A percentile compares a stretch with the other conserved stretches of the same genome.
Conservation (phyloP, 2,888 invertebrate genomes). For the Actias luna region DNA sequence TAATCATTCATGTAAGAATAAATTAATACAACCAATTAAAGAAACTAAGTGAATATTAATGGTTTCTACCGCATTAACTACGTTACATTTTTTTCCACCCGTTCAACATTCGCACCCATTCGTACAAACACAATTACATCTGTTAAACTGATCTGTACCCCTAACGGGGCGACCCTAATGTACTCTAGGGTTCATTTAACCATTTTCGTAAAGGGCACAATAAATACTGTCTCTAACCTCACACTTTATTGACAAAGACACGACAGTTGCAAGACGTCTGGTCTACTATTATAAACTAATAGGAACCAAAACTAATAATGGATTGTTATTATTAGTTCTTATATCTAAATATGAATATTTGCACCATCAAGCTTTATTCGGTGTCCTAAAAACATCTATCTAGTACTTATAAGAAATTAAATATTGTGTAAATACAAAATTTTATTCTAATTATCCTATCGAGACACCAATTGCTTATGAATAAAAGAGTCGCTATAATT, state of each 20-base stretch:
- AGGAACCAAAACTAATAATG: no score
- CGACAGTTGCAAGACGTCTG: neutral
- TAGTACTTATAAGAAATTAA: no score
- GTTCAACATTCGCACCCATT: slow-evolving; percentile 26
- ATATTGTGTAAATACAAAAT: no score
- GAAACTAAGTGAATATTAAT: slow-evolving; percentile 33
- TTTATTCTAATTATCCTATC: no score
- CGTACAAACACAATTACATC: slow-evolving; percentile 73
- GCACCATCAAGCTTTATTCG: no score
- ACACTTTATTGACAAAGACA: neutral
- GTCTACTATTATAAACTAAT: no score
- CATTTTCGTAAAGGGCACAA: neutral
- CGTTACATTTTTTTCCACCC: slow-evolving; percentile 52
- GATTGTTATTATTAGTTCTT: no score
- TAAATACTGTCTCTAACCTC: neutral
- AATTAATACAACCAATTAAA: slow-evolving; percentile 20
- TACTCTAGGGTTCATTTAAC: slow-evolving; percentile 30
- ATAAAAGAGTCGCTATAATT: no score
- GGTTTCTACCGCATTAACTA: slow-evolving; percentile 51
- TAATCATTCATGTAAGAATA: neutral
- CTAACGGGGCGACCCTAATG: slow-evolving; percentile 25
- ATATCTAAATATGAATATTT: no score
- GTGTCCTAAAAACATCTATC: no score
- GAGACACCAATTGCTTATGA: no score
- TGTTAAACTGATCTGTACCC: slow-evolving; percentile 32